Conservation (phyloP, 2,888 invertebrate genomes). For the Eupeodes luniger region DNA sequence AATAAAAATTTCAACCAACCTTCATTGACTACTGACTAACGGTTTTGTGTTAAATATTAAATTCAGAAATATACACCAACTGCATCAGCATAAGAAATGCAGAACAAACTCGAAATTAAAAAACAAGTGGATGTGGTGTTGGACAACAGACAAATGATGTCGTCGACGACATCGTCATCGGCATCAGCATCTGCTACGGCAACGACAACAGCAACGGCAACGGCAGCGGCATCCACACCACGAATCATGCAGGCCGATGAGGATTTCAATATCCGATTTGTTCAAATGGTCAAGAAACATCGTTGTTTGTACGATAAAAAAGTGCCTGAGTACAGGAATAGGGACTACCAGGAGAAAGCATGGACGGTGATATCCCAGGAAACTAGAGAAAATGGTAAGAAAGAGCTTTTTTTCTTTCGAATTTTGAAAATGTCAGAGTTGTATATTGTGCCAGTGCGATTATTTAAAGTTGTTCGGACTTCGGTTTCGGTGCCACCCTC, state of each 20-base stretch:
- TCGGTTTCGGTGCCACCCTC: constrained; percentile 48
- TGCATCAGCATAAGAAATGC: constrained; percentile 29
- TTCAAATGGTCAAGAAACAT: constrained; percentile 84
- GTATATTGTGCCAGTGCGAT: constrained; percentile 31
- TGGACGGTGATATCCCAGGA: constrained; percentile 83
- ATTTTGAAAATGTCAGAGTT: constrained; percentile 8
- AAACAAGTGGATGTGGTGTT: constrained; percentile 36
- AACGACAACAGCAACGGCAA: background rate
- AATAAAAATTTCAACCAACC: constrained; percentile 30
- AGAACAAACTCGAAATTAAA: constrained; percentile 56
- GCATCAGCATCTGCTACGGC: background rate
- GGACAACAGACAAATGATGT: constrained; percentile 54
- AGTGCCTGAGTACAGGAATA: constrained; percentile 84
- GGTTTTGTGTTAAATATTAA: background rate
- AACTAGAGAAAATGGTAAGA: constrained; percentile 83
- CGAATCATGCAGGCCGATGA: constrained; percentile 84
- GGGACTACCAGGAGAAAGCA: constrained; percentile 84
- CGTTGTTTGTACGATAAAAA: constrained; percentile 85
- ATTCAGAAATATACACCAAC: constrained; percentile 4
- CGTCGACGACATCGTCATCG: constrained; percentile 12
- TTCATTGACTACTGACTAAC: background rate
- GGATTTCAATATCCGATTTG: constrained; percentile 84
- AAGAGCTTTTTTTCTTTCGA: constrained; percentile 50
- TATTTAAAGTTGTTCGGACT: background rate
- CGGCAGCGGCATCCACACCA: constrained; percentile 77